Conservation (phyloP, 2,797 vertebrate genomes). For the Masticophis lateralis region DNA sequence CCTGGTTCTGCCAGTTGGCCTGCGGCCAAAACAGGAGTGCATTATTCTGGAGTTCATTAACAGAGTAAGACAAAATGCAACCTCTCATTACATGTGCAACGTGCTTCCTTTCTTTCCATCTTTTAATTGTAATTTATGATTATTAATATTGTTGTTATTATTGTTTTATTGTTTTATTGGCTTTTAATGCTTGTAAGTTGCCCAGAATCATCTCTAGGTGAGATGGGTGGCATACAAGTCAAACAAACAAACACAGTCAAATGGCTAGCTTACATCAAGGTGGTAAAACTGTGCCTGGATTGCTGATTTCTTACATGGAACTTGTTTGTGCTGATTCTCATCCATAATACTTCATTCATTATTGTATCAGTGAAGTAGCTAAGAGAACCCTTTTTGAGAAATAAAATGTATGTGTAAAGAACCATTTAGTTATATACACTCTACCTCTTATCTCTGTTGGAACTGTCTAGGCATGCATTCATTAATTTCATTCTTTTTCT, state of each 20-base stretch:
- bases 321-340: not conserved
- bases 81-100: not conserved
- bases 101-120: not conserved
- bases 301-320: not conserved
- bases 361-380: not conserved
- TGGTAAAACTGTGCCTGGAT: not conserved
- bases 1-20: not conserved
- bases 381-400: not conserved
- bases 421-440: not conserved
- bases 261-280: not conserved
- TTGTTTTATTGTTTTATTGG: not conserved
- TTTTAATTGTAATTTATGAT: not conserved
- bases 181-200: not conserved
- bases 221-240: not conserved
- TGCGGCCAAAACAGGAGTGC: not conserved
- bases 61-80: not conserved
- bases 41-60: not conserved
- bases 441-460: not conserved
- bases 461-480: not conserved
- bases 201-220: not conserved
- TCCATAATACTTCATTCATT: not conserved
- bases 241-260: not conserved
- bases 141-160: not conserved
- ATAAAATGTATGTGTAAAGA: not conserved
- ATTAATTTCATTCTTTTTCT: not conserved